phyloP scores from a whole-genome alignment of 92 coral and sea anemone genomes.

The Zoanthus sociatus region DNA sequence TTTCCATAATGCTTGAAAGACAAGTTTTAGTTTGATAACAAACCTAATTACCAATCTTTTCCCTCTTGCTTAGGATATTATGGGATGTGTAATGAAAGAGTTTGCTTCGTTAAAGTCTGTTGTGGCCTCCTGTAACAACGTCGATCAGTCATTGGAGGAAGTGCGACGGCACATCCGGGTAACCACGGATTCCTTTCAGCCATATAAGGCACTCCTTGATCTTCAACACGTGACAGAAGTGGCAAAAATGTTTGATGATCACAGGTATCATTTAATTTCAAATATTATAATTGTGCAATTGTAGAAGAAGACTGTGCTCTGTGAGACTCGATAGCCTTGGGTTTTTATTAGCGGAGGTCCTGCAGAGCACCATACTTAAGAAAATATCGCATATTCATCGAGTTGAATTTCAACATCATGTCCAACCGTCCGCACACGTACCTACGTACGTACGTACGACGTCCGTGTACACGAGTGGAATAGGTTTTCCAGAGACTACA shows the following conservation, averaged over 20 bases:
- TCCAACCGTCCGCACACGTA: too few species aligned
- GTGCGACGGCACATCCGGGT: constrained; percentile 41
- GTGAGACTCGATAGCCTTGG: too few species aligned
- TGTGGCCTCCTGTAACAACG: constrained; percentile 22
- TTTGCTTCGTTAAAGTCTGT: constrained; percentile 36
- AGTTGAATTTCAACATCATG: too few species aligned
- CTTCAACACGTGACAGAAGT: constrained; percentile 49
- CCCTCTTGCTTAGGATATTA: constrained; percentile 16
- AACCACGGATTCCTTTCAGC: constrained; percentile 43
- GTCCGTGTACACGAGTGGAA: too few species aligned
- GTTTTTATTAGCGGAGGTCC: too few species aligned
- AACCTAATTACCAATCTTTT: background rate
- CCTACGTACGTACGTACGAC: too few species aligned
- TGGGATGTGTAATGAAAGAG: constrained; percentile 45
- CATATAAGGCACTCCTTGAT: constrained; percentile 47
- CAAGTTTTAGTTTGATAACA: too few species aligned
- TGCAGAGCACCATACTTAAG: too few species aligned
- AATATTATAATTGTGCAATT: background rate
- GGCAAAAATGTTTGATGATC: constrained; percentile 44
- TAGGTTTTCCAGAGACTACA: too few species aligned
- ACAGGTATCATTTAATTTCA: background rate
- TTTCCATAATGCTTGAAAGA: too few species aligned
- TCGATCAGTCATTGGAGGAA: constrained; percentile 32
- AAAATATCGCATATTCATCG: too few species aligned
- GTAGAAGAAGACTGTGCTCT: too few species aligned